Base-by-base conservation (phyloP, 2,113 vertebrate genomes). In the Oophaga pumilio region DNA sequence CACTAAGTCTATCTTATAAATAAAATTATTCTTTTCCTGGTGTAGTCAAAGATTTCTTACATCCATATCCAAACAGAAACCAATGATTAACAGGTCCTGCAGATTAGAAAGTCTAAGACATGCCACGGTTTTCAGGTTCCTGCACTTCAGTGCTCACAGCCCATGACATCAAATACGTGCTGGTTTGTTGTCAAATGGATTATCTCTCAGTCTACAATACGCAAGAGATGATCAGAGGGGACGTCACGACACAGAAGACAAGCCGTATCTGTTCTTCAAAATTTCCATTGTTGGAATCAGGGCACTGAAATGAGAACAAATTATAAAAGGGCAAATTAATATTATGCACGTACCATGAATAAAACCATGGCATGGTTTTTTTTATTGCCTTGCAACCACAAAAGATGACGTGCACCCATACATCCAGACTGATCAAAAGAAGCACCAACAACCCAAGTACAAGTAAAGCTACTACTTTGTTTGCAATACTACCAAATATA, bases 191-290 rank as follows among this genome's bases (percentile, higher is more conserved):
- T 9, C 43, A 69, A 12, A 53, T 17, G 22, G 33, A 66, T 68
- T 69, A 5, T 24, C 62, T 69, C 66, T 15, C 20, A 22, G 50
- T 77, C 76, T 24, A n/a, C 43, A 14, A 20, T 60, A 43, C 28
- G 50, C 77, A 15, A 20, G 22, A 62, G 49, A 64, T 66, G 22
- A 33, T 28, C 15, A n/a, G 8, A 74, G 1, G 9, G 20, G 28
- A 26, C 18, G 87, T 88, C 81, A 88, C 43, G 87, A 84, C 49
- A 26, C 62, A 10, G 83, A 85, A 79, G 94, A 93, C 89, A 97
- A 92, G 62, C 96, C 93, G 0, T 97, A 96, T 91, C 97, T 97
- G 89, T 89, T 91, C 85, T 93, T 90, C 86, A 99, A 94, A 89
- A 97, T 92, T 26, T 95, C 93, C 33, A 97, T 89, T 0, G 98